phyloP scores from a whole-genome alignment of 2,888 invertebrate species.

The Operophtera brumata region DNA sequence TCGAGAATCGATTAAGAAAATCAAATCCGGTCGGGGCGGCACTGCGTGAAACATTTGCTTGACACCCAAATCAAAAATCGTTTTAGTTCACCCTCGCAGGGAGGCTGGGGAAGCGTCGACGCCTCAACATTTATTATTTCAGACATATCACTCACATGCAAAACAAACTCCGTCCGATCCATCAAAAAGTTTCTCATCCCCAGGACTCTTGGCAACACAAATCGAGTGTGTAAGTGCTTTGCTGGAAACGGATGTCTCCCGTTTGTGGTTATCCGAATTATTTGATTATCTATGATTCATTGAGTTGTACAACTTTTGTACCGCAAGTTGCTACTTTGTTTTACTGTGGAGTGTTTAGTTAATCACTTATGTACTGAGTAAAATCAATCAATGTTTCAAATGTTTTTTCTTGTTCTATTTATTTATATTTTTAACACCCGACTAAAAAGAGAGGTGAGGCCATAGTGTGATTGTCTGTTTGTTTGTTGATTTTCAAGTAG shows the following conservation, averaged over 20 bases:
- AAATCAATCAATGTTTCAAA: too few relatives aligned
- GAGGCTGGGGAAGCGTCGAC: conserved; percentile 72
- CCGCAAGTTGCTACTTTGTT: conserved; percentile 1
- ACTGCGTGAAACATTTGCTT: conserved; percentile 79
- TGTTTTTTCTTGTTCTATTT: too few relatives aligned
- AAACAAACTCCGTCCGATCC: conserved; percentile 81
- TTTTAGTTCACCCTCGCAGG: conserved; percentile 74
- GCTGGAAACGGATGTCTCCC: conserved; percentile 52
- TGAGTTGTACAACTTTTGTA: conserved; percentile 13
- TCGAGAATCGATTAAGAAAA: conserved; percentile 78
- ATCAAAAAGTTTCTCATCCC: conserved; percentile 74
- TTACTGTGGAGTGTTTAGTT: neutral
- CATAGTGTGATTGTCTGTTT: too few relatives aligned
- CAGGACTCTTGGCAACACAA: conserved; percentile 61
- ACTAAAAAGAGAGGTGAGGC: too few relatives aligned
- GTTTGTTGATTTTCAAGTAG: too few relatives aligned
- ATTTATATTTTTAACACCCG: too few relatives aligned
- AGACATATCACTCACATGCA: conserved; percentile 82
- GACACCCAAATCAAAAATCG: conserved; percentile 82
- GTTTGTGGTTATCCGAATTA: conserved; percentile 31
- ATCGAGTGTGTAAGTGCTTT: conserved; percentile 78
- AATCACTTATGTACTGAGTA: too few relatives aligned
- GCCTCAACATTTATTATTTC: conserved; percentile 81
- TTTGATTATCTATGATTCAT: conserved; percentile 32
- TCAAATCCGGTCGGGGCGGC: conserved; percentile 74